Evolutionary conservation across 2,797 vertebrate species (phyloP).

Genomic region (Parauchenoglanis ngamensis): DNA sequence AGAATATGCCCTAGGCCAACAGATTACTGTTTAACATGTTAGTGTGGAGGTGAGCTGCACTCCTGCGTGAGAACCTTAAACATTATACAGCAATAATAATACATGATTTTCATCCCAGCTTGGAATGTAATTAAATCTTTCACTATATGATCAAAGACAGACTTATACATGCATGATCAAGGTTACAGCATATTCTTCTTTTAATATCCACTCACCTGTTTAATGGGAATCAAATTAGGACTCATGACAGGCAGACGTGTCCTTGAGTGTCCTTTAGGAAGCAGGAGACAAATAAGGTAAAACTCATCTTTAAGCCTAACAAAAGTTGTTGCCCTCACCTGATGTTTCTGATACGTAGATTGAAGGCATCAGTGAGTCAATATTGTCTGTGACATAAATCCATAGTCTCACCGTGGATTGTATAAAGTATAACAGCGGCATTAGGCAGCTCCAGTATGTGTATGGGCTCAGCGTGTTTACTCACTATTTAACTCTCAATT

Average conservation of each 20-base stretch:
- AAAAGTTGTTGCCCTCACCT: constrained; percentile 39
- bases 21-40: not conserved
- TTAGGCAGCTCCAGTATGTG: constrained; percentile 58
- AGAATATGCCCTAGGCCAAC: not conserved
- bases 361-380: constrained; percentile 55
- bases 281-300: constrained; percentile 31
- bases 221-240: constrained; percentile 62
- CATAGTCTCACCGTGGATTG: constrained; percentile 68
- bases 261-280: constrained; percentile 48
- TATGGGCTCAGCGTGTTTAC: constrained; percentile 54
- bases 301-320: constrained; percentile 12
- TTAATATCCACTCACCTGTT: constrained; percentile 50
- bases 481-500: constrained; percentile 66
- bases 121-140: not conserved
- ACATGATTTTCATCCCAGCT: not conserved
- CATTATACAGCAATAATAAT: constrained; percentile 16
- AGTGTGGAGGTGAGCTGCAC: not conserved
- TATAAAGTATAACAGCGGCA: constrained; percentile 65
- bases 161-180: constrained; percentile 6
- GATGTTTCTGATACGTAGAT: constrained; percentile 61
- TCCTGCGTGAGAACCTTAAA: not conserved
- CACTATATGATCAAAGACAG: not conserved
- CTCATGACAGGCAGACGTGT: constrained; percentile 47
- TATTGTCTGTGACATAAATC: constrained; percentile 59
- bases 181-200: constrained; percentile 20